Conservation (phyloP, 2,888 invertebrate genomes). For the Papilio demoleus region DNA sequence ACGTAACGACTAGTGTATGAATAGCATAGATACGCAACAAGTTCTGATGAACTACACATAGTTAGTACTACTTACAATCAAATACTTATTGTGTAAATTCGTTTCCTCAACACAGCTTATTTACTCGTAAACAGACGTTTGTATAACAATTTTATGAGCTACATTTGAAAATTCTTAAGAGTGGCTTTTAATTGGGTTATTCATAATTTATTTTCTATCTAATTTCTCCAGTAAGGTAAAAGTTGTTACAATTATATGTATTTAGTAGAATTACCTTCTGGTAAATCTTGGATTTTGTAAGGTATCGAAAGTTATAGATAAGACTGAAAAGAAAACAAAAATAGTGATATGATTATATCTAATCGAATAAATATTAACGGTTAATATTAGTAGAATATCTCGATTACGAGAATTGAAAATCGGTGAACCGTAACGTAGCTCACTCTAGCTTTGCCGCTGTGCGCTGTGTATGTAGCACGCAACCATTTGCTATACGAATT, state of each 20-base stretch:
- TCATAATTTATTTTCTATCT: too few relatives aligned
- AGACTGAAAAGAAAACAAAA: neutral
- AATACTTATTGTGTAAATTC: slow-evolving; percentile 18
- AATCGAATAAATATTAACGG: neutral
- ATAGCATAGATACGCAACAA: slow-evolving; percentile 20
- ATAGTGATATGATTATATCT: neutral
- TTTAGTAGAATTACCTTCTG: too few relatives aligned
- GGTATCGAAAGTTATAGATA: too few relatives aligned
- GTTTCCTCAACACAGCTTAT: slow-evolving; percentile 15
- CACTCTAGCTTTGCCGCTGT: slow-evolving; percentile 7
- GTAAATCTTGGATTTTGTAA: too few relatives aligned
- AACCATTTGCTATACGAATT: slow-evolving; percentile 50
- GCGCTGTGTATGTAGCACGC: slow-evolving; percentile 35
- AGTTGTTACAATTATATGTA: too few relatives aligned
- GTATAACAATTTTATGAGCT: neutral
- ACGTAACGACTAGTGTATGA: slow-evolving; percentile 24
- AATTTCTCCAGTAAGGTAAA: too few relatives aligned
- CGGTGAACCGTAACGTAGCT: slow-evolving; percentile 28
- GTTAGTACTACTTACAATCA: slow-evolving; percentile 7
- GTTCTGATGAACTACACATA: slow-evolving; percentile 21
- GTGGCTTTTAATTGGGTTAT: neutral
- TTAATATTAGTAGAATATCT: slow-evolving; percentile 1
- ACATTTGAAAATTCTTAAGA: neutral
- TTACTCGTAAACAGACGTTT: neutral
- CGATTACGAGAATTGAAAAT: slow-evolving; percentile 20